These are phyloP conservation scores for roundworm (Caenorhabditis elegans) DNA, from an alignment of 1,140 invertebrate genomes.

Conservation along the genomic window WBcel235 BX284605.5:10846001-10846500, in stretches of 20 bases:
- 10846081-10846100: constrained; percentile 31
- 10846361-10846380: constrained; percentile 45
- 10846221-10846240: no score
- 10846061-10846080: neutral
- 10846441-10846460: neutral
- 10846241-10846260: neutral
- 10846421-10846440: neutral
- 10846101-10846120: constrained; percentile 55
- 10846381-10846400: constrained; percentile 54
- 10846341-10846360: constrained; percentile 34
- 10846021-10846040: no score
- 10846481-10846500: neutral
- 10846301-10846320: constrained; percentile 53
- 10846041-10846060: no score
- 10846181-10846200: constrained; percentile 38
- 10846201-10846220: no score
- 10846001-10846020: no score
- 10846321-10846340: constrained; percentile 48
- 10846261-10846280: neutral
- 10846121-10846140: constrained; percentile 52
- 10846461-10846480: neutral
- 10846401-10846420: constrained; percentile 62
- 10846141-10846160: constrained; percentile 16
- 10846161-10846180: constrained; percentile 39
- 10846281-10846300: constrained; percentile 51